Evolutionary conservation across 2,888 invertebrate species (phyloP), one percentile per base, ranked within the genome.

Genomic region (Pharmacophagus antenor): DNA sequence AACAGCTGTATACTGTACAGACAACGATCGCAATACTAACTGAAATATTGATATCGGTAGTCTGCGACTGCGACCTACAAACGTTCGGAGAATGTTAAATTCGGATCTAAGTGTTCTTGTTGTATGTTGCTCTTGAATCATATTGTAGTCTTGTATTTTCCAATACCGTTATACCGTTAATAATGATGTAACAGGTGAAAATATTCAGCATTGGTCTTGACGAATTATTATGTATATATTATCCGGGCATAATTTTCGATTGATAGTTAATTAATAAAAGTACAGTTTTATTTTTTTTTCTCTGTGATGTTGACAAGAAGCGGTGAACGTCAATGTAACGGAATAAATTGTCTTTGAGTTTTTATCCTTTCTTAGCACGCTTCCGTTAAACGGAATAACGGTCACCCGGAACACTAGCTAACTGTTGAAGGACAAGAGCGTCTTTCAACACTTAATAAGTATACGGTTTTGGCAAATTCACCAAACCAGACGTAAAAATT

Each of bases 11-110:
- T 67, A 71, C 58, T 59, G 65, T 61, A 63, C 67, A 71, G 77
- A 78, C 80, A 77, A 79, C 76, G 75, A 79, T 73, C 77, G 66
- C 62, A 68, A 70, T 70, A 70, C 69, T 69, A 63, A 66, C 68
- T 55, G 15, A 55, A 60, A 60, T 60, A 56, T 56, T 55, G 67
- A 67, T 70, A 51, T 56, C 58, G 17, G 58, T 49, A 46, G 63
- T 58, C 66, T 62, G 63, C 60, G 52, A 18, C 64, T 58, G 56
- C 77, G 80, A 79, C 81, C 80, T 78, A 83, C 75, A 79, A 67
- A 70, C 65, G 70, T 62, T 59, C 69, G 18, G 70, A 68, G 71
- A 70, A 57, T 63, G 68, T 68, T 81, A 79, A 77, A 75, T 81
- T 76, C 74, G 74, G 73, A 78, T 64, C 66, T 41, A 42, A 31